A percentile compares a stretch with the other conserved stretches of the same genome.
Conservation (phyloP, 2,113 vertebrate genomes). For the Ameiurus melas region DNA sequence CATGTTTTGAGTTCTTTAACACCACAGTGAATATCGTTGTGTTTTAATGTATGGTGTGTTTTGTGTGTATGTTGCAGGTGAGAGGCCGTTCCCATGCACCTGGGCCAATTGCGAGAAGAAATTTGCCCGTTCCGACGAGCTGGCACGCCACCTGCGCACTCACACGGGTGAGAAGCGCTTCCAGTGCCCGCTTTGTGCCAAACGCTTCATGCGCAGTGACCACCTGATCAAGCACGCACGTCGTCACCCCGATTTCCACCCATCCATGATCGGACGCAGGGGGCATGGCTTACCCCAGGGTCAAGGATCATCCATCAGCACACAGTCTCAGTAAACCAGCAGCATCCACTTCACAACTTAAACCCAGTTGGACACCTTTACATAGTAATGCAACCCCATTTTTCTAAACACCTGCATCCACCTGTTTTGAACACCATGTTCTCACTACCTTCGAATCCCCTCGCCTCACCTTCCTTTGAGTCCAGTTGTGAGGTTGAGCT, state of each 20-base stretch:
- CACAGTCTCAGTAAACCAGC: conserved; percentile 51
- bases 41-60: not conserved
- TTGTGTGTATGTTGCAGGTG: conserved; percentile 62
- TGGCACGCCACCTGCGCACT: conserved; percentile 77
- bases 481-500: not conserved
- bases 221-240: conserved; percentile 80
- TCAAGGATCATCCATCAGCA: conserved; percentile 24
- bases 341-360: not conserved
- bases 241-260: conserved; percentile 75
- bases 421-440: conserved; percentile 16
- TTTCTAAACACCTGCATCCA: not conserved
- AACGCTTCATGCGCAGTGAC: conserved; percentile 81
- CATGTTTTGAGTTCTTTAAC: not conserved
- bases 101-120: conserved; percentile 78
- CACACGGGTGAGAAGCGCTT: conserved; percentile 79
- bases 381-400: conserved; percentile 18
- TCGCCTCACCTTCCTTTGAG: conserved; percentile 31
- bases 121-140: conserved; percentile 78
- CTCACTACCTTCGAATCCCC: conserved; percentile 16
- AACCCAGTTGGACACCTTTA: conserved; percentile 22
- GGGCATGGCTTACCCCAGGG: conserved; percentile 56
- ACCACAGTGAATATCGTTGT: not conserved
- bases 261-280: conserved; percentile 73
- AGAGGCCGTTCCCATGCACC: conserved; percentile 76
- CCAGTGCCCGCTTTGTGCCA: conserved; percentile 76